Percentiles rank a stretch among this genome's conserved stretches.
These are phyloP conservation scores for Anniella stebbinsi DNA, from an alignment of 2,797 vertebrate genomes.

Conservation along the genomic window DNA sequence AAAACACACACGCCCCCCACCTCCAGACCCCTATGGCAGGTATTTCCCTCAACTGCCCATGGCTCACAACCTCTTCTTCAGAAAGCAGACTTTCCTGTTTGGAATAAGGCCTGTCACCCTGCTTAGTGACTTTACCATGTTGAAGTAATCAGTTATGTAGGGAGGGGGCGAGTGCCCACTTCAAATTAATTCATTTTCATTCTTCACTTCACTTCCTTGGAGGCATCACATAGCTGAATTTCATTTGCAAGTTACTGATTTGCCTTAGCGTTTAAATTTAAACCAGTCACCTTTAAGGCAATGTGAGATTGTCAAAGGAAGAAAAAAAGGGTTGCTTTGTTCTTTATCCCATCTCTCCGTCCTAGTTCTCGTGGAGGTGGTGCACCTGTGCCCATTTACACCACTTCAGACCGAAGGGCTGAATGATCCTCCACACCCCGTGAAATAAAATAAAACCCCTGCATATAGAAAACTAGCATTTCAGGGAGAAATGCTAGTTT, in stretches of 20 bases:
- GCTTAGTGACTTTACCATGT: not conserved
- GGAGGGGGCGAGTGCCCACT: not conserved
- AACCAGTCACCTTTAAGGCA: conserved; percentile 11
- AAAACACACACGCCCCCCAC: no score
- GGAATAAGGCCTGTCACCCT: not conserved
- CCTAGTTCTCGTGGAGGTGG: rapidly evolving
- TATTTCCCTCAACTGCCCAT: not conserved
- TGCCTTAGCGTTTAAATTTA: conserved; percentile 44
- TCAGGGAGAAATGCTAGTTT: not conserved
- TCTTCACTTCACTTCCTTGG: conserved; percentile 51
- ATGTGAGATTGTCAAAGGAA: not conserved
- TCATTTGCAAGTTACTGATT: conserved; percentile 59
- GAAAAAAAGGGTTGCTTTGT: not conserved
- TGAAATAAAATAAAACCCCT: not conserved
- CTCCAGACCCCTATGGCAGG: no score
- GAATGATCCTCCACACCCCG: not conserved
- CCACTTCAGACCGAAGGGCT: not conserved
- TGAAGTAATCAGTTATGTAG: not conserved
- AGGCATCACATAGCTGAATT: conserved; percentile 58
- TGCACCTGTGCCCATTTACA: not conserved
- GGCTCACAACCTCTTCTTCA: not conserved
- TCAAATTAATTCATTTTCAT: conserved; percentile 46
- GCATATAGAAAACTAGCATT: not conserved
- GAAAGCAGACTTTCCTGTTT: not conserved
- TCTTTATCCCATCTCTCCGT: not conserved